Base-by-base conservation (phyloP, 2,113 vertebrate genomes). In the Alosa alosa region DNA sequence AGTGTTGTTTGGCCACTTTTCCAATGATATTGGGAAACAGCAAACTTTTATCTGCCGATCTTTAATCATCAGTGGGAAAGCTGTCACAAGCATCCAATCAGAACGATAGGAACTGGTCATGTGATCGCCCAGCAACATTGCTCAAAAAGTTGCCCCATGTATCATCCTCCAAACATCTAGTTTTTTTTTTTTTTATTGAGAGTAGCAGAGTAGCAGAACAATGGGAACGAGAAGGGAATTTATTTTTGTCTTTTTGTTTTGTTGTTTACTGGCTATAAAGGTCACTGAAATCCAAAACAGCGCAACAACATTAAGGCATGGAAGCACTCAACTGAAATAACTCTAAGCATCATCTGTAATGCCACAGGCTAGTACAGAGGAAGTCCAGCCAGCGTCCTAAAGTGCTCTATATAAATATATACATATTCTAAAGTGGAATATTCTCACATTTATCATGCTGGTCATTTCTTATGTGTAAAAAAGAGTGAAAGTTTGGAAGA, bases 381-480 rank as follows among this genome's bases (percentile, higher is more conserved):
- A 68, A n/a, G n/a, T 22, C n/a, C 39, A 39, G 36, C 20, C 55
- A 60, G 55, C 52, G 17, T 18, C 41, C 41, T 68, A 11, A 2
- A 31, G n/a, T 72, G 64, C 31, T 39, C 13, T 78, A 39, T 20
- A 6, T 31, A 78, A 78, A 78, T 78, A 11, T 78, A 36, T 41
- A 13, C 9, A 36, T 17, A 78, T 36, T 4, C 36, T 36, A 13
- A 78, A 36, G 31, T 39, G 31, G 39, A 78, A 78, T 36, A 15
- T 13, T 0, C 20, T 41, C 11, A 78, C 72, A 78, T 39, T 78
- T 36, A 13, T 15, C 0, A 78, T 78, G 72, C 31, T 39, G 36
- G 72, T 78, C 72, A 78, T 78, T 78, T 78, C 39, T 39, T 5
- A 78, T 17, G 13, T 78, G 83, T 55, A 52, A 57, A 82, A 47